Conservation (phyloP, 2,888 invertebrate species). For the Trachelus stipa region DNA sequence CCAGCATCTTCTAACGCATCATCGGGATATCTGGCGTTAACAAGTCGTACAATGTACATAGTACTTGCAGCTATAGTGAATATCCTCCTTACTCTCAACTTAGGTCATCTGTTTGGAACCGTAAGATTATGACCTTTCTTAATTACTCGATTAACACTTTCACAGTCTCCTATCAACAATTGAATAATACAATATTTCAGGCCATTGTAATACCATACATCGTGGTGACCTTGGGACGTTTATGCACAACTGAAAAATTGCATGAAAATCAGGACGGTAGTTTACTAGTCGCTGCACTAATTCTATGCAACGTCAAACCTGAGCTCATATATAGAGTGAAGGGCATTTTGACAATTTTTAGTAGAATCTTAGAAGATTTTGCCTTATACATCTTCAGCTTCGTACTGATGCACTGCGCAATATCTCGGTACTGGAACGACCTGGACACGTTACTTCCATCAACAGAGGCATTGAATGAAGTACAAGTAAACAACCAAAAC, state of each 20-base stretch:
- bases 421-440: conserved; percentile 28
- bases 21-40: conserved; percentile 22
- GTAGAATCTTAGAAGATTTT: conserved; percentile 42
- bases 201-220: conserved; percentile 50
- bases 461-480: not conserved
- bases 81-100: conserved; percentile 42
- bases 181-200: conserved; percentile 41
- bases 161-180: not conserved
- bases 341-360: conserved; percentile 33
- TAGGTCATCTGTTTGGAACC: conserved; percentile 48
- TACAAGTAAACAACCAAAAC: conserved; percentile 10
- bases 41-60: conserved; percentile 40
- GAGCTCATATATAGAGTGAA: conserved; percentile 44
- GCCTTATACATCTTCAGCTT: conserved; percentile 56
- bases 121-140: conserved; percentile 35
- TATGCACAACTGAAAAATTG: conserved; percentile 31
- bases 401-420: conserved; percentile 40
- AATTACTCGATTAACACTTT: not conserved
- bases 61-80: conserved; percentile 52
- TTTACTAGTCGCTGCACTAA: conserved; percentile 49
- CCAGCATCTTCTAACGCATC: conserved; percentile 20
- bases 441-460: conserved; percentile 15
- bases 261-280: conserved; percentile 35
- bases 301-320: conserved; percentile 55
- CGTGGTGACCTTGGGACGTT: conserved; percentile 40